Evolutionary conservation across 2,888 invertebrate species (phyloP), one percentile per base, ranked within the genome.

Genomic region (Melangyna quadrimaculata): DNA sequence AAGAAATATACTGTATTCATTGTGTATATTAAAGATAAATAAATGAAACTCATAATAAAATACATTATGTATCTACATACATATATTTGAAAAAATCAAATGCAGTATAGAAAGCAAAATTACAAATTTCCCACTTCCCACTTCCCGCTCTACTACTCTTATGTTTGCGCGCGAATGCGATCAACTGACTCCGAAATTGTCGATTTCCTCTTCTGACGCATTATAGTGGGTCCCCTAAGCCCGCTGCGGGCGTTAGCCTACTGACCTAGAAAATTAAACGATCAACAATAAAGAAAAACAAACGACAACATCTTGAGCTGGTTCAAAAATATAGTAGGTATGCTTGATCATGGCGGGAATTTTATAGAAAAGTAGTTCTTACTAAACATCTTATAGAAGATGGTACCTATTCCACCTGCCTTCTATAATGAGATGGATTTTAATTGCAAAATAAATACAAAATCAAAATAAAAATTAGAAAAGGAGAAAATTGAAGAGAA

Each of bases 211-310:
- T 63, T n/a, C 24, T n/a, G 24, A 10, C 22, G 10, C 19, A 24
- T 43, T 19, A 24, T 24, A 35, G 43, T 74, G 24, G 8, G n/a
- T 51, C 12, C 65, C 53, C 24, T 51, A 48, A 17, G 57, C 19
- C 45, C 3, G 19, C 40, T 32, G 55, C 43, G 65, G 79, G 51
- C 71, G 74, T 79, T 79, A 84, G 75, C 83, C 83, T 74, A 84
- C 74, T 84, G 29, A 84, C 83, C 83, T 75, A 75, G 73, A 84
- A 83, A 79, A 74, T 29, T 70, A 63, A n/a, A 70, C 63, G 10
- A 32, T 35, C 17, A 74, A 63, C 40, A 74, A 43, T 48, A 35
- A 51, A 57, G 72, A 67, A 77, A 65, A 70, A 70, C 70, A 53
- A 74, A 45, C 53, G 55, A 81, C 45, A 37, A 77, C 71, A 48